Conservation (phyloP, 2,888 invertebrate genomes). For the Pandemis cinnamomeana region DNA sequence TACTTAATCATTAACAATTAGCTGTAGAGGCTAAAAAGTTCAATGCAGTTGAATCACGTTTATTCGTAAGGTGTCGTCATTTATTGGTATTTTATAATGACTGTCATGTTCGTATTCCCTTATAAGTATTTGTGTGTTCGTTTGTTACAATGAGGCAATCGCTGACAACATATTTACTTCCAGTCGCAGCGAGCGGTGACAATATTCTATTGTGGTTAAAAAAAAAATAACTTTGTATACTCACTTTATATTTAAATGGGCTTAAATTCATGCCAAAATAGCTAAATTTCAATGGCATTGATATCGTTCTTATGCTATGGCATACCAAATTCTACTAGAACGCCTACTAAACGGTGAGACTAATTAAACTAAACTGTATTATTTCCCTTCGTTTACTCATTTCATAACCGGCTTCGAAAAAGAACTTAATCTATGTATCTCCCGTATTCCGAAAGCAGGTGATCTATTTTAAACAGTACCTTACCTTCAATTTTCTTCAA, state of each 20-base stretch:
- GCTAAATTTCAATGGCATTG: too few species aligned
- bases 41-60: conserved; percentile 43
- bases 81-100: conserved; percentile 25
- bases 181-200: neutral
- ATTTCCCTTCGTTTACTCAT: too few species aligned
- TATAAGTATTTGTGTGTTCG: conserved; percentile 11
- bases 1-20: conserved; percentile 49
- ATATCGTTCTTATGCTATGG: too few species aligned
- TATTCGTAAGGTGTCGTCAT: conserved; percentile 7
- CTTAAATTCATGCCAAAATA: too few species aligned
- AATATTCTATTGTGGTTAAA: conserved; percentile 26
- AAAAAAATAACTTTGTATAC: neutral
- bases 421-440: too few species aligned
- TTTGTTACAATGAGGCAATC: conserved; percentile 1
- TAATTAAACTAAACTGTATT: too few species aligned
- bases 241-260: too few species aligned
- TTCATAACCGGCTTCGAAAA: too few species aligned
- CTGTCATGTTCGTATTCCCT: conserved; percentile 23
- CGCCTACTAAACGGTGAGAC: too few species aligned
- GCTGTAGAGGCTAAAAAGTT: conserved; percentile 49
- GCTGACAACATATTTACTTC: neutral
- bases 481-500: conserved; percentile 89
- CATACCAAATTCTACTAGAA: too few species aligned
- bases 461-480: conserved; percentile 22
- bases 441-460: too few species aligned